phyloP scores from a whole-genome alignment of 2,888 invertebrate species.

The Alcis repandata region DNA sequence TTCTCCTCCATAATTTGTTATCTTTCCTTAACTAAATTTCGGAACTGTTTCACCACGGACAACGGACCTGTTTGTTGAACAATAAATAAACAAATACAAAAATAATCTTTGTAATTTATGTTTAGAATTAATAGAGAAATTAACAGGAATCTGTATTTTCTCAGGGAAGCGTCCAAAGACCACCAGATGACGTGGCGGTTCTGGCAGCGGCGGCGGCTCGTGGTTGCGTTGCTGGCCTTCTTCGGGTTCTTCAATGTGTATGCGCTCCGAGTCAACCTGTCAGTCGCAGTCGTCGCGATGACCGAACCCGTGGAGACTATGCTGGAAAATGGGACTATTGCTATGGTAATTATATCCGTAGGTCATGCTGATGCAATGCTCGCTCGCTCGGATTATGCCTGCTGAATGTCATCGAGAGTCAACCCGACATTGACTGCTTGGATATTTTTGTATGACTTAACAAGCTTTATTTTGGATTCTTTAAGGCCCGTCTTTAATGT shows the following conservation, averaged over 20 bases:
- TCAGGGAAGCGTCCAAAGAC: constrained; percentile 72
- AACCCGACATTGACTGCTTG: neutral
- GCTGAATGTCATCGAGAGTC: too few species aligned
- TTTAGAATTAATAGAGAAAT: neutral
- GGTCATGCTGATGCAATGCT: too few species aligned
- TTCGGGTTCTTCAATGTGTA: constrained; percentile 95
- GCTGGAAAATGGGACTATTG: constrained; percentile 88
- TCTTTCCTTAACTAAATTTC: too few species aligned
- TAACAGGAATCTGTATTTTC: constrained; percentile 44
- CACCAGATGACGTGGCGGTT: constrained; percentile 87
- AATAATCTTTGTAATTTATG: too few species aligned
- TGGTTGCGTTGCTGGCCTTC: constrained; percentile 92
- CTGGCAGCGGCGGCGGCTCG: constrained; percentile 91
- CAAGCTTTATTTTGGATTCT: too few species aligned
- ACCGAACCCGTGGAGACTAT: constrained; percentile 89
- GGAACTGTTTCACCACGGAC: too few species aligned
- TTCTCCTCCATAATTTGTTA: too few species aligned
- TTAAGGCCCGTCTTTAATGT: too few species aligned
- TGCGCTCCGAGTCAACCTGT: constrained; percentile 94
- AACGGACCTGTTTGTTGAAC: too few species aligned
- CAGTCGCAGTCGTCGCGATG: constrained; percentile 98
- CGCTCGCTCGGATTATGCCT: too few species aligned
- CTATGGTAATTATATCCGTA: constrained; percentile 77
- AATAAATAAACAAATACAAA: too few species aligned
- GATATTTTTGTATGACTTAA: too few species aligned